A percentile compares a stretch with the other conserved stretches of the same genome.
Conservation (phyloP, 2,888 invertebrate genomes). For the Agrenia bidenticulata region DNA sequence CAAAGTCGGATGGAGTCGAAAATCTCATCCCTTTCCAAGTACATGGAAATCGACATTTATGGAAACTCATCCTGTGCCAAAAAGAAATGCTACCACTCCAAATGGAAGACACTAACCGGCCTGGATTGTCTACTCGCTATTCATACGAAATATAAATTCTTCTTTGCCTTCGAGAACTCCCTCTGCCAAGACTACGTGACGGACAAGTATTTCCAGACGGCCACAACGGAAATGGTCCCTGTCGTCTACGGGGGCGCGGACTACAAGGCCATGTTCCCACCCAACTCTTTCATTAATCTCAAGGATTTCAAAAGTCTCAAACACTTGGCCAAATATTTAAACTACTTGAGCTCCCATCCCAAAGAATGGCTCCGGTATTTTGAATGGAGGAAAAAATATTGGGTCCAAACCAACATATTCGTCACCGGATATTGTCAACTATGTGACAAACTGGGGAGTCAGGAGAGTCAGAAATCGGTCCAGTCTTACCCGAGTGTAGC, state of each 20-base stretch:
- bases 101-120: neutral
- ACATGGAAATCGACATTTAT: neutral
- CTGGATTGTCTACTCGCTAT: neutral
- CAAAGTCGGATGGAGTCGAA: neutral
- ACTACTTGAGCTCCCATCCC: neutral
- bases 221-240: constrained; percentile 10
- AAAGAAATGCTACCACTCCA: neutral
- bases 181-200: constrained; percentile 20
- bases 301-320: neutral
- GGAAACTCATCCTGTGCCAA: neutral
- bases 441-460: constrained; percentile 2
- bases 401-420: neutral
- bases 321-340: constrained; percentile 11
- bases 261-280: constrained; percentile 4
- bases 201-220: constrained; percentile 17
- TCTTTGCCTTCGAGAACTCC: constrained; percentile 12
- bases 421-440: constrained; percentile 8
- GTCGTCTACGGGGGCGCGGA: constrained; percentile 17
- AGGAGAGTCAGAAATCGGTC: no score
- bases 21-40: no score
- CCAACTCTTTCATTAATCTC: constrained; percentile 16
- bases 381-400: constrained; percentile 17
- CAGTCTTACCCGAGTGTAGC: no score
- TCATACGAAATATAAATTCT: constrained; percentile 12
- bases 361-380: constrained; percentile 13